Conservation (phyloP, 2,888 invertebrate species). For the Andrena hattorfiana region DNA sequence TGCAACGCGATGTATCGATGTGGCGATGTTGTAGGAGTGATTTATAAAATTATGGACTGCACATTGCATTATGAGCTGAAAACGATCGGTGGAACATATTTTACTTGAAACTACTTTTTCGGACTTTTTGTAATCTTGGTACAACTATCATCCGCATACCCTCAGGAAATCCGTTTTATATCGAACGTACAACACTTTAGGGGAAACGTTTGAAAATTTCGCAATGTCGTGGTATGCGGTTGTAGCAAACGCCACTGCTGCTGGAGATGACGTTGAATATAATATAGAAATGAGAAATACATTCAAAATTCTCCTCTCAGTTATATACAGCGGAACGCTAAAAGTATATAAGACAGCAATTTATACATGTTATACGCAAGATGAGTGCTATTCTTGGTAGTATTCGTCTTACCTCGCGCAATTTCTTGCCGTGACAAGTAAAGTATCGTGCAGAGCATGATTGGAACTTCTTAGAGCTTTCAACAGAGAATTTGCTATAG, state of each 20-base stretch:
- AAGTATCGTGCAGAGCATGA: slow-evolving; percentile 86
- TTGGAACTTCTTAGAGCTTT: slow-evolving; percentile 86
- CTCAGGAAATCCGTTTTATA: slow-evolving; percentile 87
- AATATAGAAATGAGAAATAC: slow-evolving; percentile 87
- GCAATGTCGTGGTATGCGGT: slow-evolving; percentile 87
- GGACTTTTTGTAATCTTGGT: background rate
- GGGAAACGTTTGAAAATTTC: slow-evolving; percentile 86
- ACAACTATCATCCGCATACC: slow-evolving; percentile 67
- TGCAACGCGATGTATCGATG: slow-evolving; percentile 88
- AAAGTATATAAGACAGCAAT: slow-evolving; percentile 19
- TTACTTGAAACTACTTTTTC: slow-evolving; percentile 3
- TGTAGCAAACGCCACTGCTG: slow-evolving; percentile 86
- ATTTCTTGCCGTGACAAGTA: slow-evolving; percentile 86
- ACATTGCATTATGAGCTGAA: slow-evolving; percentile 86
- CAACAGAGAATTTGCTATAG: slow-evolving; percentile 72
- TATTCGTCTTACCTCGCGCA: slow-evolving; percentile 83
- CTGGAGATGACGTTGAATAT: slow-evolving; percentile 87
- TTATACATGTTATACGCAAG: slow-evolving; percentile 5
- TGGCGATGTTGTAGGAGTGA: slow-evolving; percentile 87
- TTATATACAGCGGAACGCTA: slow-evolving; percentile 77
- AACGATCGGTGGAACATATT: slow-evolving; percentile 73
- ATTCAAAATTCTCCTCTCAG: slow-evolving; percentile 86
- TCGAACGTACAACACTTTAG: slow-evolving; percentile 87
- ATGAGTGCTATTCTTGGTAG: too few relatives aligned
- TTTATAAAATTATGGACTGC: slow-evolving; percentile 87